Evolutionary conservation across 2,113 vertebrate genomes (phyloP).

Genomic region (Piprites chloris): DNA sequence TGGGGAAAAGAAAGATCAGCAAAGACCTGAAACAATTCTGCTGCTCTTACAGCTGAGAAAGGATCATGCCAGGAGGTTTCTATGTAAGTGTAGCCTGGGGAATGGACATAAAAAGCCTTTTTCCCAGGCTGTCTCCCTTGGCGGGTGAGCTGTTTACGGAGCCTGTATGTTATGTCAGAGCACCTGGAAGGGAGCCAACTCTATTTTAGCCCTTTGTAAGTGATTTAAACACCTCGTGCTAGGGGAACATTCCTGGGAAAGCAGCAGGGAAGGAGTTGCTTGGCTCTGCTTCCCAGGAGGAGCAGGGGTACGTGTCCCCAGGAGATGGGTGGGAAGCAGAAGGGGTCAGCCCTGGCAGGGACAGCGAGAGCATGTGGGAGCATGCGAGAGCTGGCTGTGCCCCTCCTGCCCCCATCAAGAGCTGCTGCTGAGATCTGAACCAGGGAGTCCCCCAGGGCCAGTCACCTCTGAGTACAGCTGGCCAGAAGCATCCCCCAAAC

Average conservation of each 20-base stretch:
- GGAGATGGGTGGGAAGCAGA: not conserved
- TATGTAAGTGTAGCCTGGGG: not conserved
- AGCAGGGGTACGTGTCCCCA: rapidly evolving
- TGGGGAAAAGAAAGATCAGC: not conserved
- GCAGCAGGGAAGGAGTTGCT: not conserved
- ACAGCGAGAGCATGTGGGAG: not conserved
- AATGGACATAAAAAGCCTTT: constrained; percentile 17
- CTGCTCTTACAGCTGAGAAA: not conserved
- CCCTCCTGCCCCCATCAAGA: not conserved
- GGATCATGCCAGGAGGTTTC: not conserved
- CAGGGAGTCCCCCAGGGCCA: not conserved
- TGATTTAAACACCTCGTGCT: not conserved
- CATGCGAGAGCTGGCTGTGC: not conserved
- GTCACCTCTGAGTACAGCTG: not conserved
- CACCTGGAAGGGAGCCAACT: not conserved
- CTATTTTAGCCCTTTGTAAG: not conserved
- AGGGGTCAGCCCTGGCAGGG: not conserved
- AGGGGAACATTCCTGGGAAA: not conserved
- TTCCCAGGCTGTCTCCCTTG: not conserved
- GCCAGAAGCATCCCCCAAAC: not conserved
- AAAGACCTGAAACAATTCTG: not conserved
- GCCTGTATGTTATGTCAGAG: not conserved
- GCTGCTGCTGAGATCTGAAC: not conserved
- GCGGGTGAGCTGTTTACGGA: not conserved
- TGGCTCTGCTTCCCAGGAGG: rapidly evolving